phyloP scores from a whole-genome alignment of 2,797 vertebrate species.

The Falco biarmicus region DNA sequence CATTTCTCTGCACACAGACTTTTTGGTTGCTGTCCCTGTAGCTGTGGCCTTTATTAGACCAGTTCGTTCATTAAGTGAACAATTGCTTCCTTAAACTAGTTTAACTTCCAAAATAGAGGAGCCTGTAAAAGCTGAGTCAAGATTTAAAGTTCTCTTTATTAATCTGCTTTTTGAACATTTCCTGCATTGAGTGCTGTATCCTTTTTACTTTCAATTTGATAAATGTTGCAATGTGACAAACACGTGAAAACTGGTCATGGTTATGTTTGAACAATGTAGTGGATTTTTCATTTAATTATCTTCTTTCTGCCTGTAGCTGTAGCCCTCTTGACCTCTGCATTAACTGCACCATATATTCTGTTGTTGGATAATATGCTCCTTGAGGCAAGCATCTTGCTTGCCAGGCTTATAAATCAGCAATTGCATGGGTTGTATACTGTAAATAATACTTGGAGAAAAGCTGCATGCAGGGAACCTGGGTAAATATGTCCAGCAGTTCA shows the following conservation, averaged over 20 bases:
- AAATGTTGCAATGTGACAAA: not conserved
- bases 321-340: not conserved
- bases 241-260: not conserved
- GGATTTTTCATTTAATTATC: not conserved
- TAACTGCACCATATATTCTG: constrained; percentile 1
- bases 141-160: not conserved
- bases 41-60: not conserved
- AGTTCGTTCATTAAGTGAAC: not conserved
- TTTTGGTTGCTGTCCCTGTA: not conserved
- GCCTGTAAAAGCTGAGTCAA: not conserved
- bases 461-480: not conserved
- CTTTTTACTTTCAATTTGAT: not conserved
- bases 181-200: not conserved
- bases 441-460: not conserved
- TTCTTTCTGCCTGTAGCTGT: not conserved
- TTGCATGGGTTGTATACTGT: not conserved
- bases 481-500: not conserved
- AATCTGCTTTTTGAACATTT: not conserved
- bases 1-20: not conserved
- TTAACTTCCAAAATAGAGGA: not conserved
- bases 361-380: not conserved
- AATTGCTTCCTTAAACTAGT: not conserved
- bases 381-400: constrained; percentile 5
- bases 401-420: constrained; percentile 30
- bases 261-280: not conserved